Evolutionary conservation across 2,888 invertebrate genomes (phyloP).

Genomic region (Linyphia triangularis): DNA sequence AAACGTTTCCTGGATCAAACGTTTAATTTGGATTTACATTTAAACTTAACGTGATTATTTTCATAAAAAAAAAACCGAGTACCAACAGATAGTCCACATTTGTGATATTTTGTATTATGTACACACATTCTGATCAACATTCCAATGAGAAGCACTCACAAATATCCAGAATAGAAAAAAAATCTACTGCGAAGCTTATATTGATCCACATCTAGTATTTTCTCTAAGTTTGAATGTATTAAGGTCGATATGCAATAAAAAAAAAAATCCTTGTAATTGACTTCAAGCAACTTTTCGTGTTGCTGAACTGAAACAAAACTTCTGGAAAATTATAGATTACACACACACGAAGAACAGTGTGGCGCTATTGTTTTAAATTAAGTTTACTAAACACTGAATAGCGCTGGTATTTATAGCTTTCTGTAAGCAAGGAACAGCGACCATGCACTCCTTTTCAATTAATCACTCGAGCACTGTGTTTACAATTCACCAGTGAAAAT

Average conservation of each 20-base stretch:
- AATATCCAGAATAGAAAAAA: not conserved
- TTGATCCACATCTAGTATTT: not conserved
- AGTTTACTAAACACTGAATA: too few relatives aligned
- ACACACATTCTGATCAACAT: not conserved
- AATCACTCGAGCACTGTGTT: not conserved
- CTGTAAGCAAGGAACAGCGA: slow-evolving; percentile 29
- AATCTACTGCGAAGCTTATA: not conserved
- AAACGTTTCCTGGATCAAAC: not conserved
- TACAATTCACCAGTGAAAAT: too few relatives aligned
- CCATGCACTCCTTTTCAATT: slow-evolving; percentile 1
- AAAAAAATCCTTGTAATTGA: too few relatives aligned
- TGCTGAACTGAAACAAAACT: too few relatives aligned
- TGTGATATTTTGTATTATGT: not conserved
- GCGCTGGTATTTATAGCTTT: not conserved
- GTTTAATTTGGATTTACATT: not conserved
- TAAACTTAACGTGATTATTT: not conserved
- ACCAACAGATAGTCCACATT: not conserved
- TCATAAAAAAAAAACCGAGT: not conserved
- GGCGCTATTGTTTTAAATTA: too few relatives aligned
- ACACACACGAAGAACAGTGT: too few relatives aligned
- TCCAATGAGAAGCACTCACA: not conserved
- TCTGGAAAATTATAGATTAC: too few relatives aligned
- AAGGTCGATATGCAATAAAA: not conserved
- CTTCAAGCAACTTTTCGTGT: too few relatives aligned
- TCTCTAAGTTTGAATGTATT: not conserved